These are phyloP conservation scores for Amphilophus citrinellus DNA, from an alignment of 2,113 vertebrate species.

Conservation along the genomic window DNA sequence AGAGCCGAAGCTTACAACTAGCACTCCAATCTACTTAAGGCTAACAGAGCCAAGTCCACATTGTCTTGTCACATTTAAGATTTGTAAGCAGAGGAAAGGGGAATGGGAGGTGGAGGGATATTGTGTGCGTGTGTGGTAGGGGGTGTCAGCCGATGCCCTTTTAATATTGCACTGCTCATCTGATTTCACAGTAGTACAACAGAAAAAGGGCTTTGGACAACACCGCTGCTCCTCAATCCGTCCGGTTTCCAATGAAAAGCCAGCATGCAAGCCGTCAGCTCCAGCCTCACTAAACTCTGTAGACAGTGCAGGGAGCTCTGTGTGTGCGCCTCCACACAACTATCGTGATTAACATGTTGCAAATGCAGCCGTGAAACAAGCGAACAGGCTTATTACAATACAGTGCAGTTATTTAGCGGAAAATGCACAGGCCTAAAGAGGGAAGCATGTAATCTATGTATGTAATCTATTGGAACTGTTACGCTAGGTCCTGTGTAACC, in stretches of 20 bases:
- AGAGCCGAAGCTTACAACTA: neutral
- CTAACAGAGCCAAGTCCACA: neutral
- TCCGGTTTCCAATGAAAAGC: slow-evolving; percentile 20
- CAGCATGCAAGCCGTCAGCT: slow-evolving; percentile 25
- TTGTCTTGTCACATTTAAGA: slow-evolving; percentile 20
- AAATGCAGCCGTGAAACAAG: slow-evolving; percentile 59
- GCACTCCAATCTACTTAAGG: neutral
- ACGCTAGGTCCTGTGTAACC: neutral
- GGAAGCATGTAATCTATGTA: slow-evolving; percentile 8
- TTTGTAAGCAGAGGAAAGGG: slow-evolving; percentile 34
- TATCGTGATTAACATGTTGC: slow-evolving; percentile 31
- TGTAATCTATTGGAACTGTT: neutral
- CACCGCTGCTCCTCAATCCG: slow-evolving; percentile 70
- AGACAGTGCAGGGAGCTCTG: slow-evolving; percentile 13
- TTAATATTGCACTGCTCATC: slow-evolving; percentile 98
- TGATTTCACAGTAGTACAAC: slow-evolving; percentile 95
- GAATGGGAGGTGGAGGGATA: neutral
- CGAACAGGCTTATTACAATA: slow-evolving; percentile 40
- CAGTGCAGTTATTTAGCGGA: neutral
- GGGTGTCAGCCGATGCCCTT: slow-evolving; percentile 95
- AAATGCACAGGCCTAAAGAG: slow-evolving; percentile 1
- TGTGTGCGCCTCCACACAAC: slow-evolving; percentile 1
- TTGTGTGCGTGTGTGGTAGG: slow-evolving; percentile 30
- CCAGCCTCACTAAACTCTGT: slow-evolving; percentile 15
- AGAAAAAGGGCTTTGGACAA: slow-evolving; percentile 94